Evolutionary conservation across 2,113 vertebrate genomes (phyloP), one percentile per base, ranked within the genome.

Genomic region (Neotoma lepida): DNA sequence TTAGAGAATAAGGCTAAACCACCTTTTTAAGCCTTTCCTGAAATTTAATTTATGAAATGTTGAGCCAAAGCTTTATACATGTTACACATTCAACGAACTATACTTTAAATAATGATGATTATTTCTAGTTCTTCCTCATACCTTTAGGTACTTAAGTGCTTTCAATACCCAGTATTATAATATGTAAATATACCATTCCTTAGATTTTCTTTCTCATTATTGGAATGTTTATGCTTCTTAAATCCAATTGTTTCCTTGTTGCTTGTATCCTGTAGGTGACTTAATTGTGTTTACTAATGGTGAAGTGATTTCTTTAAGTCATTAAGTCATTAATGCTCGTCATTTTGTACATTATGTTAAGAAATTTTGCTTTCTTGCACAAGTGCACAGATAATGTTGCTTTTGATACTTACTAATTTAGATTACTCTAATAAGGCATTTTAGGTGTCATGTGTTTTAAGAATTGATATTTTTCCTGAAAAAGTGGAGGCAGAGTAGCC

Each of bases 341-440:
- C 49, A 28, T 84, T 90, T 58, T 74, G 33, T 14, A 74, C 24
- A 39, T 88, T 49, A 39, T 92, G 1, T 76, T 93, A 35, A 84
- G 9, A 84, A 84, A 80, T 91, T 94, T 94, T 71, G 4, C 39
- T 96, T 88, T 70, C 77, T 93, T 94, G 22, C 28, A 18, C 49
- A 93, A 6, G 89, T 95, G 68, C 88, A 70, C 3, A 44, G 71
- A 93, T 91, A 76, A 89, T 88, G 13, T 81, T 84, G 49, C 74
- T 63, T 94, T 24, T 96, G 85, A 71, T 89, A 1, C 89, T 82
- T 0, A 54, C 41, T 86, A 81, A 70, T 89, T 89, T 93, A 58
- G 15, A 73, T 14, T 74, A 64, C 3, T 93, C 8, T 80, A 86
- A 81, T 35, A 68, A 66, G 9, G n/a, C 49, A 91, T 88, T 93